phyloP scores from a whole-genome alignment of 2,797 vertebrate species.

The Moxostoma hubbsi region DNA sequence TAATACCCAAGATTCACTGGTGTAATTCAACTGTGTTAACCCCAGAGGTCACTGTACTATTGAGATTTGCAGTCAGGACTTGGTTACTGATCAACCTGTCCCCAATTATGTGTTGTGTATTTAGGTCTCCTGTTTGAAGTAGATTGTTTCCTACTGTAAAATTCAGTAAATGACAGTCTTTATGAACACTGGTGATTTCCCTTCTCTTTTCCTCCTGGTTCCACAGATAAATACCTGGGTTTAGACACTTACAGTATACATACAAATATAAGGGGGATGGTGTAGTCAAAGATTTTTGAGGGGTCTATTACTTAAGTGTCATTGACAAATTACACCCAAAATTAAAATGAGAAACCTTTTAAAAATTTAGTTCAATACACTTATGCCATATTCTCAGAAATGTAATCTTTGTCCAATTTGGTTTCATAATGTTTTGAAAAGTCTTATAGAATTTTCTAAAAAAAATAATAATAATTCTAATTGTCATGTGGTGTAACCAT shows the following conservation, averaged over 20 bases:
- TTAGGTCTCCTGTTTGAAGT: background rate
- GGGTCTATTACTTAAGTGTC: too few relatives aligned
- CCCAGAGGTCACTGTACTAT: constrained; percentile 21
- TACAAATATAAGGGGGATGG: too few relatives aligned
- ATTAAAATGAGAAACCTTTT: too few relatives aligned
- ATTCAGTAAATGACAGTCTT: background rate
- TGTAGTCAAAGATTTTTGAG: too few relatives aligned
- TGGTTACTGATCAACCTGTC: background rate
- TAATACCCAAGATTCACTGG: background rate
- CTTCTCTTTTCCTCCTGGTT: background rate
- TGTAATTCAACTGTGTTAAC: constrained; percentile 15
- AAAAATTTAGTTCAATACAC: too few relatives aligned
- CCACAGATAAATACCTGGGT: background rate
- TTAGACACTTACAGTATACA: background rate
- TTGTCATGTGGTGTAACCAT: too few relatives aligned
- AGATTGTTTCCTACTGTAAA: background rate
- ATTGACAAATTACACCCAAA: too few relatives aligned
- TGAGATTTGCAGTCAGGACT: background rate
- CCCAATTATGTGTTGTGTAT: background rate
- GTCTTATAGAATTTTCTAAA: too few relatives aligned
- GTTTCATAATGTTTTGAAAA: too few relatives aligned
- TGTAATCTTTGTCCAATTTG: too few relatives aligned
- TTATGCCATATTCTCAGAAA: too few relatives aligned
- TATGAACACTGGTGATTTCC: background rate
- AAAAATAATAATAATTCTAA: too few relatives aligned